phyloP scores from a whole-genome alignment of 2,797 vertebrate species.

The Sebastiscus tertius region DNA sequence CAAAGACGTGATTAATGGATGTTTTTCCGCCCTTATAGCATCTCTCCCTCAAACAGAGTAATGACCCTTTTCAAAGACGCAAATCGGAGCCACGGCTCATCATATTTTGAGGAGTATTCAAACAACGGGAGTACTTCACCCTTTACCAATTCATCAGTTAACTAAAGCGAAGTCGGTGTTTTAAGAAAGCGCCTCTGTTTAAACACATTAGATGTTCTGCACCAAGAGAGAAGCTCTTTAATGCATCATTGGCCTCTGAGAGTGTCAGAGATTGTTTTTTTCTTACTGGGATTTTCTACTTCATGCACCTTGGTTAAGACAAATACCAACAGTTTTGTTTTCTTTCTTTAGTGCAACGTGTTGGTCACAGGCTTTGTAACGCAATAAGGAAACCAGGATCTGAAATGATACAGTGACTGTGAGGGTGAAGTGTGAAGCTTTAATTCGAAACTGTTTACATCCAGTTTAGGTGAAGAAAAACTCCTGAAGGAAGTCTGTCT shows the following conservation, averaged over 20 bases:
- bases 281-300: constrained; percentile 27
- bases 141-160: constrained; percentile 35
- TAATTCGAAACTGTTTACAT: neutral
- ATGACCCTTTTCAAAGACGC: constrained; percentile 59
- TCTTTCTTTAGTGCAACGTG: neutral
- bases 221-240: constrained; percentile 6
- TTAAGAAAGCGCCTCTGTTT: constrained; percentile 5
- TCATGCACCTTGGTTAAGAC: constrained; percentile 1
- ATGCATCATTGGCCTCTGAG: constrained; percentile 3
- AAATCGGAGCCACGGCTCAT: constrained; percentile 41
- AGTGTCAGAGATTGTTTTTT: constrained; percentile 9
- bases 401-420: neutral
- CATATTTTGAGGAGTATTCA: constrained; percentile 43
- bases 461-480: neutral
- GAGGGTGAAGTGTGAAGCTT: neutral
- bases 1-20: constrained; percentile 73
- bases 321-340: constrained; percentile 23
- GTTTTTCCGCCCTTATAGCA: constrained; percentile 59
- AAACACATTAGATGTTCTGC: constrained; percentile 9
- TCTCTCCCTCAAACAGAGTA: constrained; percentile 64
- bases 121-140: constrained; percentile 36
- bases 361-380: neutral
- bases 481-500: neutral
- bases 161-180: constrained; percentile 24
- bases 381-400: neutral